phyloP scores from a whole-genome alignment of 2,113 vertebrate species.

The Bungarus multicinctus region DNA sequence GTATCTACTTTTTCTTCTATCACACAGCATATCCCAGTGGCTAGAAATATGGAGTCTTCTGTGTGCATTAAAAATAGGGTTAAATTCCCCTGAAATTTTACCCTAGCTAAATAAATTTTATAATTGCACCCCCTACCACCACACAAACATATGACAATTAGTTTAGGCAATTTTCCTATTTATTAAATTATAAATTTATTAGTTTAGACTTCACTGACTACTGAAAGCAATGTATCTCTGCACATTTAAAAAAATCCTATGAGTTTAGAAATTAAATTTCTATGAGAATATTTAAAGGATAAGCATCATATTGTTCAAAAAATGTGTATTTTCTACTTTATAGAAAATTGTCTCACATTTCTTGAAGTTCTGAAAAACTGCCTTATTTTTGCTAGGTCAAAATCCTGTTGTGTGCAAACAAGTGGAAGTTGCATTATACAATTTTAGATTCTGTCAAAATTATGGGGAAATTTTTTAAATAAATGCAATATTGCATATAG shows the following conservation, averaged over 20 bases:
- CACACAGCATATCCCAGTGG: not conserved
- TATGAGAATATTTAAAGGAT: not conserved
- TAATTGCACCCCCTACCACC: not conserved
- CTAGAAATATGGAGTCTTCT: not conserved
- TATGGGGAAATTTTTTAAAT: not conserved
- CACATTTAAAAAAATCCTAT: not conserved
- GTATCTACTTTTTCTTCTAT: not conserved
- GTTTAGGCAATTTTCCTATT: not conserved
- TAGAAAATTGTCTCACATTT: not conserved
- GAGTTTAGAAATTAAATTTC: not conserved
- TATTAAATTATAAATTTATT: not conserved
- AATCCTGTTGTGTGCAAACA: not conserved
- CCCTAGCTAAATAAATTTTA: not conserved
- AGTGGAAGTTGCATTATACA: not conserved
- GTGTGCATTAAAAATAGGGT: not conserved
- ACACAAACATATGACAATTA: not conserved
- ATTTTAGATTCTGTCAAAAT: not conserved
- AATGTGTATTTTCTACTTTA: not conserved
- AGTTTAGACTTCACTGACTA: not conserved
- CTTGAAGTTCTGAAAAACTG: not conserved
- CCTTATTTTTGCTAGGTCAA: not conserved
- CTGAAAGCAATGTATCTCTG: not conserved
- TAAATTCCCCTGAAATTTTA: not conserved
- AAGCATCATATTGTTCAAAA: not conserved
- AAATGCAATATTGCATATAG: not conserved